Conservation (phyloP, 2,797 vertebrate species). For the Semaprochilodus insignis region DNA sequence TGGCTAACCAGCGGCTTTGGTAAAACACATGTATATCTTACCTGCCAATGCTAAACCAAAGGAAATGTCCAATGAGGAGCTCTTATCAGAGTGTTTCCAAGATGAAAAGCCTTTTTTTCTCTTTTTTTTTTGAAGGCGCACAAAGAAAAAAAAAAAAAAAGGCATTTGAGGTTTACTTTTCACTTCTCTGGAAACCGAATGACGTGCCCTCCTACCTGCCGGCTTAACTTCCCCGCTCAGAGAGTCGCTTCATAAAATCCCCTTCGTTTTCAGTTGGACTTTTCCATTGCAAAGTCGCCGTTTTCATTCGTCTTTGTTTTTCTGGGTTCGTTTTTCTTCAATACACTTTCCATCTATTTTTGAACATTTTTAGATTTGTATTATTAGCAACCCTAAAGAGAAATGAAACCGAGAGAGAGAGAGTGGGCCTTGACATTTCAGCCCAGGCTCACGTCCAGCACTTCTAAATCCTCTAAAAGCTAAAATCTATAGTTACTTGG, state of each 20-base stretch:
- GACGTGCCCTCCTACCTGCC: constrained; percentile 27
- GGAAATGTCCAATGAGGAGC: background rate
- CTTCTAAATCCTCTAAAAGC: background rate
- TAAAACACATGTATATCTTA: background rate
- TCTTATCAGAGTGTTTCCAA: background rate
- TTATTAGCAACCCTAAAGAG: background rate
- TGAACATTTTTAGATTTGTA: too few species aligned
- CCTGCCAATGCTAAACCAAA: constrained; percentile 20
- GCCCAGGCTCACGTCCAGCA: background rate
- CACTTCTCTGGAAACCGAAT: constrained; percentile 44
- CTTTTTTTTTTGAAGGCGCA: constrained; percentile 14
- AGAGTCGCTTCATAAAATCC: constrained; percentile 17
- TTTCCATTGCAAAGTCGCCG: constrained; percentile 17
- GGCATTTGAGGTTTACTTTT: constrained; percentile 19
- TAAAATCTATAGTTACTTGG: background rate
- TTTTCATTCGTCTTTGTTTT: background rate
- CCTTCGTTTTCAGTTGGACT: background rate
- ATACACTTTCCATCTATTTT: background rate
- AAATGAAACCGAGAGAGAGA: background rate
- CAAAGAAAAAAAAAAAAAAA: background rate
- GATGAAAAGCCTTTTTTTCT: constrained; percentile 20
- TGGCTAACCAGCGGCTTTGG: background rate
- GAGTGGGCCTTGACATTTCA: background rate
- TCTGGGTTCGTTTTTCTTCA: background rate
- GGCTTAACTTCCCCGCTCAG: constrained; percentile 26